phyloP scores from a whole-genome alignment of 2,113 vertebrate species.

The Trichechus manatus region DNA sequence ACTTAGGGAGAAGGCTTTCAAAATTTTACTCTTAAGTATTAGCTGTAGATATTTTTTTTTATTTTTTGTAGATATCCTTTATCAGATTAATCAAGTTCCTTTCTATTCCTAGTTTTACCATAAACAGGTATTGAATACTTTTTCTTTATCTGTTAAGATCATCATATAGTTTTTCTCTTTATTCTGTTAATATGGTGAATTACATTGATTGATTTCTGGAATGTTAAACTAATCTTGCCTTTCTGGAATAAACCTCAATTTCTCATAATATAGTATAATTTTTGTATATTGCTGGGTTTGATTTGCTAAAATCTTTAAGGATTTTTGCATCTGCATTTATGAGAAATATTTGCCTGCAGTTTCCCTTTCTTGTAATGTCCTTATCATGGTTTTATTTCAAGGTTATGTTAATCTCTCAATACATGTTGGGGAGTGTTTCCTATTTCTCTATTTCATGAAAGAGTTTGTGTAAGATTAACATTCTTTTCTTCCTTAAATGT shows the following conservation, averaged over 20 bases:
- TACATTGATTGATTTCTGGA: background rate
- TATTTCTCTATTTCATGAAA: background rate
- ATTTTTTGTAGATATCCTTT: background rate
- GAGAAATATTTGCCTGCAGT: background rate
- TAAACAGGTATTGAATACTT: background rate
- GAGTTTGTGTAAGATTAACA: background rate
- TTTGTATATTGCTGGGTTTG: background rate
- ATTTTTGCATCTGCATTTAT: background rate
- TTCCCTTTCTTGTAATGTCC: background rate
- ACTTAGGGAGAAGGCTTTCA: background rate
- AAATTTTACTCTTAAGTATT: background rate
- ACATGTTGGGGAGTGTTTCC: background rate
- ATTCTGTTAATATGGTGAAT: background rate
- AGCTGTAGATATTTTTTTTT: background rate
- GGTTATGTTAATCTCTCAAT: background rate
- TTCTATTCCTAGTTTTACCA: background rate
- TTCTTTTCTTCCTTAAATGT: background rate
- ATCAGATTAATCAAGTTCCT: background rate
- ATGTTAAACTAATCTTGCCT: background rate
- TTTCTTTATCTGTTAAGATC: background rate
- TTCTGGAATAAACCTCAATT: conserved; percentile 17
- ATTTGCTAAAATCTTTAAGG: background rate
- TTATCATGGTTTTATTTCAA: background rate
- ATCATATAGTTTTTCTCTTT: background rate
- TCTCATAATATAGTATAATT: background rate